Conservation (phyloP, 92 coral and sea anemone species). For the Plumapathes pennacea region DNA sequence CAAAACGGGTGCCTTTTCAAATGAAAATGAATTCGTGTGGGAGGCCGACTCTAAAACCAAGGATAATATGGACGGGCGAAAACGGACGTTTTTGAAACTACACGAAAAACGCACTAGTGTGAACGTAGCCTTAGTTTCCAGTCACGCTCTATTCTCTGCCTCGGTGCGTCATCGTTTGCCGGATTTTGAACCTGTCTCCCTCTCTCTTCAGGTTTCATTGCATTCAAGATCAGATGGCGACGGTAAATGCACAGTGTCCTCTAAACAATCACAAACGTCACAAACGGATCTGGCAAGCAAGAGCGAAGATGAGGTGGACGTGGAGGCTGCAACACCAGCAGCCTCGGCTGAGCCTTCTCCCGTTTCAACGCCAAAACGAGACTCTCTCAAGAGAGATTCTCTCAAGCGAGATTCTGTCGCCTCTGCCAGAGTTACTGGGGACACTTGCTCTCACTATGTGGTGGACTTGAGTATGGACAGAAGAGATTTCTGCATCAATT, state of each 20-base stretch:
- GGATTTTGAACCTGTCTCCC: too few relatives aligned
- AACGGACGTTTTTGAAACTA: too few relatives aligned
- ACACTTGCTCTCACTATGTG: conserved; percentile 71
- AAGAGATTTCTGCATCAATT: conserved; percentile 72
- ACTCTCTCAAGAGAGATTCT: conserved; percentile 26
- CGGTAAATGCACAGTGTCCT: conserved; percentile 72
- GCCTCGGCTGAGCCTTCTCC: conserved; percentile 44
- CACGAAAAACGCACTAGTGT: too few relatives aligned
- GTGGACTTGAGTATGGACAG: conserved; percentile 74
- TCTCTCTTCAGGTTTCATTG: conserved; percentile 29
- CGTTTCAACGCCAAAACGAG: conserved; percentile 45
- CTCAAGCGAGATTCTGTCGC: conserved; percentile 20
- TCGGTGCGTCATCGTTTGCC: too few relatives aligned
- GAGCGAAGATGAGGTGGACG: conserved; percentile 54
- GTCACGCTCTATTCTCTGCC: too few relatives aligned
- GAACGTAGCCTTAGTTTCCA: too few relatives aligned
- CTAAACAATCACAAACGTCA: conserved; percentile 87
- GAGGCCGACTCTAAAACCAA: too few relatives aligned
- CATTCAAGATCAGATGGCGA: conserved; percentile 88
- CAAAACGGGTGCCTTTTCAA: too few relatives aligned
- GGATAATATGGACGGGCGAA: too few relatives aligned
- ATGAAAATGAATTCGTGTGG: too few relatives aligned
- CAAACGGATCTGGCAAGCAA: conserved; percentile 72
- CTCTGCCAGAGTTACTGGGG: conserved; percentile 46
- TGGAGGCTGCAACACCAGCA: conserved; percentile 40